Evolutionary conservation across 2,797 vertebrate genomes (phyloP).

Genomic region (Gymnothorax reevesii): DNA sequence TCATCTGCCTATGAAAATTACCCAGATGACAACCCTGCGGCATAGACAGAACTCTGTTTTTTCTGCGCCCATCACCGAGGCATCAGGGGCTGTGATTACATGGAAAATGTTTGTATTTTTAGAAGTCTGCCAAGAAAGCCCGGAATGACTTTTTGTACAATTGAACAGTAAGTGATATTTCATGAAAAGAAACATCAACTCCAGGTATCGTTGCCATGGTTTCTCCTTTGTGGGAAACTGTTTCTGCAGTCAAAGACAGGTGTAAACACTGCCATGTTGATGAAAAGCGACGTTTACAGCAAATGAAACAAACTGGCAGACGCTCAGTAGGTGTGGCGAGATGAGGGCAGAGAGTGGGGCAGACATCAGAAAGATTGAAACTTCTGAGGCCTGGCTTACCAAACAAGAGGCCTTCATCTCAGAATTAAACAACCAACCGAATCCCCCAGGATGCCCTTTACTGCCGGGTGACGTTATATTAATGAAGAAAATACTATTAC

Average conservation of each 20-base stretch:
- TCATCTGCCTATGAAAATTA: constrained; percentile 49
- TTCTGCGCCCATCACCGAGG: constrained; percentile 65
- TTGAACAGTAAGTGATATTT: constrained; percentile 70
- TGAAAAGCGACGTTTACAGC: background rate
- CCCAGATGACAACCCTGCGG: constrained; percentile 33
- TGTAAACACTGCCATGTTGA: background rate
- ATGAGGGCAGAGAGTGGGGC: background rate
- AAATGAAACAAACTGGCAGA: background rate
- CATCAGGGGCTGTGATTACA: constrained; percentile 67
- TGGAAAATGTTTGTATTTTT: constrained; percentile 76
- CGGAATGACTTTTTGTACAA: constrained; percentile 68
- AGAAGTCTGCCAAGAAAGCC: constrained; percentile 67
- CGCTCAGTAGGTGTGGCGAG: background rate
- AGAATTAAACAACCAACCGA: background rate
- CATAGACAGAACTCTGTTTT: constrained; percentile 49
- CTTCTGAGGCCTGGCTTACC: background rate
- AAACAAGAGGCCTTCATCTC: background rate
- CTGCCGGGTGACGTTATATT: background rate
- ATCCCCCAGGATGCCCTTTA: background rate
- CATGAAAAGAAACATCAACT: constrained; percentile 74
- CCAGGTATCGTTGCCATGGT: constrained; percentile 72
- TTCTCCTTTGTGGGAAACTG: constrained; percentile 65
- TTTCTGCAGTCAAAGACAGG: constrained; percentile 38
- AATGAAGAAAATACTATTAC: background rate
- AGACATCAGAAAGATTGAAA: background rate